Base-by-base conservation (phyloP, 2,888 invertebrate species). In the Cryptops parisi region DNA sequence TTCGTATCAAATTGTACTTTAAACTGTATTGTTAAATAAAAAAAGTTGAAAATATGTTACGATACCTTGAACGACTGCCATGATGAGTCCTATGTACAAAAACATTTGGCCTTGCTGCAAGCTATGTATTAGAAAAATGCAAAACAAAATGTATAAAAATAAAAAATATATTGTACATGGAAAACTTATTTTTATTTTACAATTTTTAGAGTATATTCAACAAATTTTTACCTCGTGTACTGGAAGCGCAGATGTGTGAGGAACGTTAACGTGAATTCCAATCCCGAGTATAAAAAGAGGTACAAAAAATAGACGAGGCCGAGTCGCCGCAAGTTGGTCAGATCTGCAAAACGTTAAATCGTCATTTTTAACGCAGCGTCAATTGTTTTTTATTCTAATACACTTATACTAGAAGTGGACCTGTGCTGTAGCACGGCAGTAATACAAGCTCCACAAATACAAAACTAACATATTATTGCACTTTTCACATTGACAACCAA, bases 31-130 rank as follows among this genome's bases (percentile, higher is more conserved):
- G n/a, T n/a, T n/a, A n/a, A n/a, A n/a, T n/a, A n/a, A n/a, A n/a
- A n/a, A n/a, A n/a, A n/a, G n/a, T n/a, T n/a, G n/a, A n/a, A n/a
- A n/a, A n/a, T n/a, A n/a, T n/a, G n/a, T n/a, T n/a, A 38, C 23
- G 33, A 22, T 55, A 61, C 64, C 68, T 75, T 94, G 93, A 52
- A 91, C 74, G 44, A 82, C 60, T 17, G 91, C 85, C 97, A 98
- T 98, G 54, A 85, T 78, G 43, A 88, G 62, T 70, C 96, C 97
- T 64, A 93, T 87, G 53, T 83, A 83, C 62, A 94, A 78, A 69
- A 96, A 98, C 89, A 98, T 93, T 77, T 85, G 88, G 4, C 97
- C 97, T 72, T 98, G 97, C 69, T 94, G 86, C 84, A 93, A 87
- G 45, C 93, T 88, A 41, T n/a, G 19, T 41, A 41, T 33, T 33